Evolutionary conservation across 2,797 vertebrate genomes (phyloP).

Genomic region (Pseudochirops corinnae): DNA sequence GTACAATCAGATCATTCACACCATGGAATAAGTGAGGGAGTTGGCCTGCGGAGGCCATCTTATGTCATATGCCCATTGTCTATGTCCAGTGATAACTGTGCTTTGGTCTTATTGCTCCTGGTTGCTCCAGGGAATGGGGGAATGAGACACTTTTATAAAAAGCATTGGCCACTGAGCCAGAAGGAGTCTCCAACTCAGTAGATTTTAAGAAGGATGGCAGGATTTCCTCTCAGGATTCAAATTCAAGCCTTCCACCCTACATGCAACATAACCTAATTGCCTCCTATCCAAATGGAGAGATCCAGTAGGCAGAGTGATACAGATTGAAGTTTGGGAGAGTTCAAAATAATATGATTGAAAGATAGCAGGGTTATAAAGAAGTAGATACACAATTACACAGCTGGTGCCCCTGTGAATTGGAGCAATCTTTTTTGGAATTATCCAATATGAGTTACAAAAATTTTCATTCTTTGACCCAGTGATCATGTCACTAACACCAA

Average conservation of each 20-base stretch:
- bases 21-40: neutral
- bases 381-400: neutral
- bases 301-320: neutral
- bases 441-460: neutral
- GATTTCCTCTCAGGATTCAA: neutral
- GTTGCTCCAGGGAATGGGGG: neutral
- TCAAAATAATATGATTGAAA: neutral
- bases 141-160: neutral
- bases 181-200: neutral
- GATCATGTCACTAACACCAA: neutral
- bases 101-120: neutral
- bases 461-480: neutral
- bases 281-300: neutral
- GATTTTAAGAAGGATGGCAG: neutral
- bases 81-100: neutral
- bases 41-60: neutral
- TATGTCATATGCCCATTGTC: neutral
- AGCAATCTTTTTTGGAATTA: neutral
- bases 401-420: neutral
- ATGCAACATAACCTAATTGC: neutral
- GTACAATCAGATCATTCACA: neutral
- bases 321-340: neutral
- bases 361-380: neutral
- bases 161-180: neutral
- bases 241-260: neutral